Evolutionary conservation across 2,113 vertebrate species (phyloP), one percentile per base, ranked within the genome.

Genomic region (Solea solea): DNA sequence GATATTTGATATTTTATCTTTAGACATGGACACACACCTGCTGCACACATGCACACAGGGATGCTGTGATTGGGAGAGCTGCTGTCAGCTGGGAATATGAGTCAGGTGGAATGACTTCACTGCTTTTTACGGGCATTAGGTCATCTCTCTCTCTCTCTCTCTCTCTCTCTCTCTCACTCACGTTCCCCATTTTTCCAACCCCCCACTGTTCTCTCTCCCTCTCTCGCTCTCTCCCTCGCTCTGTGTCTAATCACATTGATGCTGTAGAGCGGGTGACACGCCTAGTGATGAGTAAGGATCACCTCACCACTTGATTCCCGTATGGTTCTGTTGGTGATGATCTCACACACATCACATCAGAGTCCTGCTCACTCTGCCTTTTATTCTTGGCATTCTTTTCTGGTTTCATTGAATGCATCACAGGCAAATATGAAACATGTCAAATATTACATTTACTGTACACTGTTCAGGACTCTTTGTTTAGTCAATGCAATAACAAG

Each of bases 91-190:
- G 91, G 92, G 91, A 92, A 88, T 88, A 91, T 91, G 92, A 94
- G 91, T 93, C 93, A 93, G 92, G 86, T 91, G 66, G 82, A 69
- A 93, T 94, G 93, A 93, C 92, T 88, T 94, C 93, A 94, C 93
- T 73, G 70, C 89, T 93, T 92, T 93, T 91, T 90, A 84, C 66
- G 78, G 88, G 83, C 82, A 92, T 94, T 91, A 92, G 91, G 92
- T 94, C 93, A 93, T 86, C 86, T 54, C 62, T 9, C 11, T 45
- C 8, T 0, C 44, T 45, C 44, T 9, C 11, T 45, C 8, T 0
- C 44, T 45, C 44, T 8, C 42, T 44, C 9, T 10, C 42, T 44
- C 9, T 9, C 11, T 45, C 8, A 12, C 44, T 45, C 44, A 45
- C 44, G 34, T 34, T 34, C 34, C 34, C 34, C 34, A n/a, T n/a